phyloP scores from a whole-genome alignment of 2,888 invertebrate species.

The Odontocerum albicorne region DNA sequence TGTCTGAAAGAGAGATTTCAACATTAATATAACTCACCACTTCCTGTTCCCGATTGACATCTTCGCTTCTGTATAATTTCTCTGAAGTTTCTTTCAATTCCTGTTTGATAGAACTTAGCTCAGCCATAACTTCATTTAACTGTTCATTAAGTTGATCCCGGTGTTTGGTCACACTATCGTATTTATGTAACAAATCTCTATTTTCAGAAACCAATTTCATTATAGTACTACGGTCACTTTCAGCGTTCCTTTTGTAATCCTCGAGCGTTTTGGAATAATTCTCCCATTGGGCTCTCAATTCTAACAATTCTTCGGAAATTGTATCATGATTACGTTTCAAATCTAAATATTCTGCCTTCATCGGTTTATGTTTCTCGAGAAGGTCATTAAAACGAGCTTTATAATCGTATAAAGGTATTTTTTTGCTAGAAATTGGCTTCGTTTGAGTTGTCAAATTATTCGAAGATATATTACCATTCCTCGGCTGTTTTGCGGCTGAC shows the following conservation, averaged over 20 bases:
- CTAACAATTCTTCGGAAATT: constrained; percentile 41
- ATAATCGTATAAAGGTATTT: constrained; percentile 52
- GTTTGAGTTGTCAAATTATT: background rate
- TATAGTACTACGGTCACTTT: constrained; percentile 20
- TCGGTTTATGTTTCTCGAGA: constrained; percentile 47
- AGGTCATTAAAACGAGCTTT: constrained; percentile 54
- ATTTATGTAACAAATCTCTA: constrained; percentile 12
- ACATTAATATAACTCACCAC: constrained; percentile 14
- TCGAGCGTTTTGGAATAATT: constrained; percentile 39
- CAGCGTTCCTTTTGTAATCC: constrained; percentile 20
- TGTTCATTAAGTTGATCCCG: constrained; percentile 17
- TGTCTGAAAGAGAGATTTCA: too few species aligned
- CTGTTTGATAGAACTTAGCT: constrained; percentile 8
- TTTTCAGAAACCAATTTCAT: constrained; percentile 18
- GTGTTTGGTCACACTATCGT: constrained; percentile 12
- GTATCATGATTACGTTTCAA: constrained; percentile 39
- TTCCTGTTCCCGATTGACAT: constrained; percentile 22
- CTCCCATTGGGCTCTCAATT: constrained; percentile 41
- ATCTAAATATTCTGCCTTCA: constrained; percentile 44
- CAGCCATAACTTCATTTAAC: constrained; percentile 10
- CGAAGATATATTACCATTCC: background rate
- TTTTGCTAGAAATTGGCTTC: constrained; percentile 40
- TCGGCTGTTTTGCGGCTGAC: constrained; percentile 19
- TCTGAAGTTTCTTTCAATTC: constrained; percentile 13
- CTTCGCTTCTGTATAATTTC: constrained; percentile 15